A percentile compares a stretch with the other conserved stretches of the same genome.
Conservation (phyloP, 2,797 vertebrate genomes). For the Gallinago nigripennis region DNA sequence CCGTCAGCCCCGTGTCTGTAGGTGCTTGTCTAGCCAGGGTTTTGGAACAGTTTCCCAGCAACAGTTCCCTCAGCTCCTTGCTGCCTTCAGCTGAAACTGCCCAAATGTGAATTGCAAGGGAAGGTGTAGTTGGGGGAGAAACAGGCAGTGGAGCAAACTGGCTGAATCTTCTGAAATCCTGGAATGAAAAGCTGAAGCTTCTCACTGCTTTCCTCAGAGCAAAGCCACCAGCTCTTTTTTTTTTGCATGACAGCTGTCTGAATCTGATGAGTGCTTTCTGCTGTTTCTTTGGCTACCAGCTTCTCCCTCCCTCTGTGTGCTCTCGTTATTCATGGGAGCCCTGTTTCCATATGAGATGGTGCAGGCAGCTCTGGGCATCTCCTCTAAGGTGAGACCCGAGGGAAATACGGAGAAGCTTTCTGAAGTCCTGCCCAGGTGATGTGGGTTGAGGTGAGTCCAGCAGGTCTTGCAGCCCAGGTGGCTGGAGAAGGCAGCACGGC, state of each 20-base stretch:
- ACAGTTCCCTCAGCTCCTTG: conserved; percentile 18
- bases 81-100: conserved; percentile 20
- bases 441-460: accelerated
- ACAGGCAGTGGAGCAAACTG: neutral
- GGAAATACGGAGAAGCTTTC: neutral
- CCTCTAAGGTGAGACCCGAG: neutral
- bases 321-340: neutral
- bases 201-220: neutral
- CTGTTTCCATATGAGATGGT: accelerated
- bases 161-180: neutral
- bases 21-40: neutral
- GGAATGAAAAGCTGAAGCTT: neutral
- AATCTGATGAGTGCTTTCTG: neutral
- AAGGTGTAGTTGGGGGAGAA: neutral
- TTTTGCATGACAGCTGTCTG: neutral
- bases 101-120: neutral
- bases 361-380: neutral
- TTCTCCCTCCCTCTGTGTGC: accelerated
- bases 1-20: neutral
- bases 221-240: neutral
- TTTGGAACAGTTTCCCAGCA: conserved; percentile 56
- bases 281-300: neutral
- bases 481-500: neutral
- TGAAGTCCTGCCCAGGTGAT: neutral
- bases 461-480: neutral